Percentiles rank a stretch among this genome's conserved stretches.
Evolutionary conservation across 2,113 vertebrate species (phyloP).

Genomic region (Leiothrix lutea): DNA sequence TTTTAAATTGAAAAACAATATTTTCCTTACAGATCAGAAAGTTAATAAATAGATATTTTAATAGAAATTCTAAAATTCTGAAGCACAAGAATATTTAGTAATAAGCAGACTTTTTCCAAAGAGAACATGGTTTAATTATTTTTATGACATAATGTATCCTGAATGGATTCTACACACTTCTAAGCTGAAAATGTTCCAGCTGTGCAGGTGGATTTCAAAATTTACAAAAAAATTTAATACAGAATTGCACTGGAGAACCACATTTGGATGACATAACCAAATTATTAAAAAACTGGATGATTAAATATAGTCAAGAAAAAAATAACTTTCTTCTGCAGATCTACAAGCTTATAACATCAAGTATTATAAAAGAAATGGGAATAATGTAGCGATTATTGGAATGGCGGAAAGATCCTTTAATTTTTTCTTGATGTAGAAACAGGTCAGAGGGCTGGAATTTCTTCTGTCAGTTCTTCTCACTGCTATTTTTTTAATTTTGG

Average conservation of each 20-base stretch:
- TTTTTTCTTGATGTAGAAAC: not conserved
- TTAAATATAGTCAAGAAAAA: not conserved
- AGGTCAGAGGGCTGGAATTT: not conserved
- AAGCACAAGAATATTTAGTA: not conserved
- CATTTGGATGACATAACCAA: not conserved
- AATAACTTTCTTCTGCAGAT: not conserved
- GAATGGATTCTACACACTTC: not conserved
- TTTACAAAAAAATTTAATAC: not conserved
- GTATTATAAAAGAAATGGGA: not conserved
- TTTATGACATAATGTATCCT: not conserved
- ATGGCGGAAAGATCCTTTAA: not conserved
- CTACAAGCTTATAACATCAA: not conserved
- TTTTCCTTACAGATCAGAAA: not conserved
- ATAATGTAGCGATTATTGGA: not conserved
- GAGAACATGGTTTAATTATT: not conserved
- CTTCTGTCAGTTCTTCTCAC: not conserved
- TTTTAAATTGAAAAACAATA: not conserved
- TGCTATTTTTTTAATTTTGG: not conserved
- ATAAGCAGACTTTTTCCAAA: not conserved
- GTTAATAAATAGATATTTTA: not conserved
- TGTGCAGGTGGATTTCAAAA: not conserved
- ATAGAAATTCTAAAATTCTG: not conserved
- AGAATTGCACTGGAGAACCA: not conserved
- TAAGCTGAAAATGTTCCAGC: not conserved
- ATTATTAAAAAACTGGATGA: not conserved